Percentiles rank a stretch among this genome's conserved stretches.
Conservation (phyloP, 2,888 invertebrate species). For the Oscheius sp. region DNA sequence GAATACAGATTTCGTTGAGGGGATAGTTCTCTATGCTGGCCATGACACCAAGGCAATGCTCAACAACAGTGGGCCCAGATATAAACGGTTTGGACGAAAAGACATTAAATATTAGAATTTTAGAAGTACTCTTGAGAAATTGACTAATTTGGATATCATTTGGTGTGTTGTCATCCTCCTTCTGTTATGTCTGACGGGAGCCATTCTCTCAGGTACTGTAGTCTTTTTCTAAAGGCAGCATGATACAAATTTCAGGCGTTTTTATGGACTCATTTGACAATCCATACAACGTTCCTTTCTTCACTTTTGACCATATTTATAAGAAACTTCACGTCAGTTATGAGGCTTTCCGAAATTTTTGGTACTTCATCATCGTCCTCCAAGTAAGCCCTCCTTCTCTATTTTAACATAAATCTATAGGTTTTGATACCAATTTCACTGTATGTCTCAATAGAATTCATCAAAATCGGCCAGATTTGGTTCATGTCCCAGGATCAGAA, state of each 20-base stretch:
- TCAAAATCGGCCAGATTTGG: slow-evolving; percentile 92
- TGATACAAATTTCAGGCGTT: slow-evolving; percentile 1
- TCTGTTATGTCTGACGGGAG: slow-evolving; percentile 87
- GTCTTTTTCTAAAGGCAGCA: not conserved
- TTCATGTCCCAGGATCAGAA: slow-evolving; percentile 79
- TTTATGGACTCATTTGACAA: slow-evolving; percentile 26
- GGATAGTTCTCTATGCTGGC: slow-evolving; percentile 93
- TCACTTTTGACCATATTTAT: slow-evolving; percentile 24
- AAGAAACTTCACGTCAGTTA: slow-evolving; percentile 59
- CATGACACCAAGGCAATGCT: slow-evolving; percentile 94
- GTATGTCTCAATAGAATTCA: slow-evolving; percentile 94
- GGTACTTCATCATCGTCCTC: slow-evolving; percentile 92
- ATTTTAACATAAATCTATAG: slow-evolving; percentile 71
- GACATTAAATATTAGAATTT: not conserved
- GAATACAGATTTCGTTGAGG: slow-evolving; percentile 95
- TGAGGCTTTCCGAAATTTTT: slow-evolving; percentile 87
- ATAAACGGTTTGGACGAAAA: slow-evolving; percentile 76
- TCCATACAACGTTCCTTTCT: slow-evolving; percentile 44
- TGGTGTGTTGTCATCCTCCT: slow-evolving; percentile 79
- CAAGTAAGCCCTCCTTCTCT: slow-evolving; percentile 76
- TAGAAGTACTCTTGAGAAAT: slow-evolving; percentile 50
- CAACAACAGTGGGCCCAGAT: slow-evolving; percentile 92
- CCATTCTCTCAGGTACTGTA: slow-evolving; percentile 76
- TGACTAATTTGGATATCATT: slow-evolving; percentile 74
- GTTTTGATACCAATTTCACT: slow-evolving; percentile 95